phyloP scores from a whole-genome alignment of 92 coral and sea anemone species.

The Umimayanthus kanabou region DNA sequence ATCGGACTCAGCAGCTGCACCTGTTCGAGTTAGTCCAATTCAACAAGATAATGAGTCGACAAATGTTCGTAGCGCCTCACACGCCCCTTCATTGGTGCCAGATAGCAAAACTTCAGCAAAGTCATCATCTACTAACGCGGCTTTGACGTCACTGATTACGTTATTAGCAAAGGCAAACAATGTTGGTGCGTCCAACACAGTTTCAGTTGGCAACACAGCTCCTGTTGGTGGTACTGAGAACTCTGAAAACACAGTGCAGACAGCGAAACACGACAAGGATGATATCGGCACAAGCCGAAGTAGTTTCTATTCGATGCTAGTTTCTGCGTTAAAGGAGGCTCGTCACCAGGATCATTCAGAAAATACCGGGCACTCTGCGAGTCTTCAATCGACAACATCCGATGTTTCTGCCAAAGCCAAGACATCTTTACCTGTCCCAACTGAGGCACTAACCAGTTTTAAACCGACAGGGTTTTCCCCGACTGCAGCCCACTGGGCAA shows the following conservation, averaged over 20 bases:
- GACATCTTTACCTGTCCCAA: constrained; percentile 5
- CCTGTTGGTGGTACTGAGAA: neutral
- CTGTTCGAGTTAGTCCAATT: neutral
- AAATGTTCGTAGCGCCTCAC: neutral
- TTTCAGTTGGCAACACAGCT: neutral
- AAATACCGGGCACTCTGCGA: neutral
- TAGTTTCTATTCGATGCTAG: constrained; percentile 21
- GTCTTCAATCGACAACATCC: neutral
- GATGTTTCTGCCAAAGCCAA: neutral
- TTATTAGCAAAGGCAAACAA: neutral
- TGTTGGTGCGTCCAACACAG: neutral
- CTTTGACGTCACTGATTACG: neutral
- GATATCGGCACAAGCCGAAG: constrained; percentile 24
- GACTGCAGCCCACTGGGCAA: neutral
- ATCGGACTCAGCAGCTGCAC: neutral
- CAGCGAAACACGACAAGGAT: constrained; percentile 2
- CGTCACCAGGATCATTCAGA: constrained; percentile 7
- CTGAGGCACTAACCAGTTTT: neutral
- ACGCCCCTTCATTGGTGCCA: neutral
- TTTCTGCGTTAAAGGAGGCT: constrained; percentile 32
- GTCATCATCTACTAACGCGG: neutral
- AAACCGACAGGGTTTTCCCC: neutral
- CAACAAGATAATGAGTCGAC: neutral
- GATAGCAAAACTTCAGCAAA: neutral
- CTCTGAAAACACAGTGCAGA: neutral